These are phyloP conservation scores for Pristionchus mayeri DNA, from an alignment of 2,888 invertebrate species.

Conservation along the genomic window DNA sequence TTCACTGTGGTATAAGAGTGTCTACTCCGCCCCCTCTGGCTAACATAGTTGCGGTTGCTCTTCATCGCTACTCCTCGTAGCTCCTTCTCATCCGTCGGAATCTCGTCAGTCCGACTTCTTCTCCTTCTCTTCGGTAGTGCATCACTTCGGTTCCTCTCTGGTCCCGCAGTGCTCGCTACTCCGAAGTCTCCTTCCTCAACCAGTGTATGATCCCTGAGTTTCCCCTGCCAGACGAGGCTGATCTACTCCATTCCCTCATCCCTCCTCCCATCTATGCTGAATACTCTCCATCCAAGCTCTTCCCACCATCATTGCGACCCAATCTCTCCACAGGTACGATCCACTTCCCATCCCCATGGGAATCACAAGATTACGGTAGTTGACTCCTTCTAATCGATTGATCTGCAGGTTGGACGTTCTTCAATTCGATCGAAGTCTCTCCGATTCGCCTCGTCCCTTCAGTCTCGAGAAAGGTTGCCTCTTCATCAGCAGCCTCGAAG, in stretches of 20 bases:
- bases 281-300: conserved; percentile 34
- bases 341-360: not conserved
- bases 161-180: not conserved
- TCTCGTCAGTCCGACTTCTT: not conserved
- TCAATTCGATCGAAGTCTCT: conserved; percentile 21
- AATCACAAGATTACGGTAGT: not conserved
- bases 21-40: conserved; percentile 5
- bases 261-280: conserved; percentile 47
- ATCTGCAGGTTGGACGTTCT: conserved; percentile 9
- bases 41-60: not conserved
- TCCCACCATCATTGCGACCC: conserved; percentile 32
- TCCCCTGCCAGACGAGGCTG: conserved; percentile 45
- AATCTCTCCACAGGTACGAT: conserved; percentile 39
- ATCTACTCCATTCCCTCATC: conserved; percentile 31
- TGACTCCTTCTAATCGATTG: not conserved
- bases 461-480: conserved; percentile 21
- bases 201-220: conserved; percentile 49
- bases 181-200: not conserved
- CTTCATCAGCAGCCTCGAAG: not conserved
- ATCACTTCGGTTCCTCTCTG: not conserved
- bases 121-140: not conserved
- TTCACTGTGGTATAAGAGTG: conserved; percentile 41
- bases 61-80: conserved; percentile 28
- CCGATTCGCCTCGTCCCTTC: not conserved
- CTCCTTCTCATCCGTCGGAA: conserved; percentile 16